Percentiles rank a stretch among this genome's conserved stretches.
phyloP scores from a whole-genome alignment of 2,888 invertebrate genomes.

The Limenitis camilla region DNA sequence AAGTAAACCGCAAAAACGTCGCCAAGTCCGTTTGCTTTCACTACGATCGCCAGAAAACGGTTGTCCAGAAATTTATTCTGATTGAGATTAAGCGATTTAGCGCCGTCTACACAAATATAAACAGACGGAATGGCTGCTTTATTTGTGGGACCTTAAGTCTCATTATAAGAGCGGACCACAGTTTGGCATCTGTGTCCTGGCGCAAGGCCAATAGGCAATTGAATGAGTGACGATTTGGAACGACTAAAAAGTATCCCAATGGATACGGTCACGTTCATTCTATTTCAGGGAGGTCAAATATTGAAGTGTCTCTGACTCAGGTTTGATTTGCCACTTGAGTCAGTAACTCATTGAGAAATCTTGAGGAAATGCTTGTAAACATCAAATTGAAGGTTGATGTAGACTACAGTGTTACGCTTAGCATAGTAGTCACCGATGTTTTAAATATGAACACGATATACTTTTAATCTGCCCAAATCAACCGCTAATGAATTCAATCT shows the following conservation, averaged over 20 bases:
- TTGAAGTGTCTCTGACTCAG: slow-evolving; percentile 64
- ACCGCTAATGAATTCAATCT: no score
- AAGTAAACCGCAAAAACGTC: slow-evolving; percentile 16
- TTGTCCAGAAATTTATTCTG: slow-evolving; percentile 16
- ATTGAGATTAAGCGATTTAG: slow-evolving; percentile 26
- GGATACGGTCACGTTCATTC: slow-evolving; percentile 59
- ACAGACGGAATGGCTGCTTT: slow-evolving; percentile 28
- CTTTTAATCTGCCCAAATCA: no score
- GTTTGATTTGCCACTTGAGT: slow-evolving; percentile 44
- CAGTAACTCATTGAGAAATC: slow-evolving; percentile 46
- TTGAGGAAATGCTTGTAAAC: slow-evolving; percentile 50
- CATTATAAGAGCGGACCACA: slow-evolving; percentile 48
- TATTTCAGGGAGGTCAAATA: slow-evolving; percentile 64
- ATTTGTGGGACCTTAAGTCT: slow-evolving; percentile 22
- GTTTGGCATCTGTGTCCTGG: slow-evolving; percentile 57
- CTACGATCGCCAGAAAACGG: slow-evolving; percentile 15
- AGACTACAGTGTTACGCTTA: no score
- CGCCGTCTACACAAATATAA: slow-evolving; percentile 14
- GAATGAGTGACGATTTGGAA: slow-evolving; percentile 68
- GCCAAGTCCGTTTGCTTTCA: slow-evolving; percentile 10
- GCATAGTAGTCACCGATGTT: no score
- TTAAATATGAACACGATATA: no score
- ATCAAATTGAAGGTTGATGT: no score
- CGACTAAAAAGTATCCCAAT: slow-evolving; percentile 50
- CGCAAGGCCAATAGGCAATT: slow-evolving; percentile 64